Evolutionary conservation across 2,797 vertebrate genomes (phyloP).

Genomic region (Muraenolepis orangiensis): DNA sequence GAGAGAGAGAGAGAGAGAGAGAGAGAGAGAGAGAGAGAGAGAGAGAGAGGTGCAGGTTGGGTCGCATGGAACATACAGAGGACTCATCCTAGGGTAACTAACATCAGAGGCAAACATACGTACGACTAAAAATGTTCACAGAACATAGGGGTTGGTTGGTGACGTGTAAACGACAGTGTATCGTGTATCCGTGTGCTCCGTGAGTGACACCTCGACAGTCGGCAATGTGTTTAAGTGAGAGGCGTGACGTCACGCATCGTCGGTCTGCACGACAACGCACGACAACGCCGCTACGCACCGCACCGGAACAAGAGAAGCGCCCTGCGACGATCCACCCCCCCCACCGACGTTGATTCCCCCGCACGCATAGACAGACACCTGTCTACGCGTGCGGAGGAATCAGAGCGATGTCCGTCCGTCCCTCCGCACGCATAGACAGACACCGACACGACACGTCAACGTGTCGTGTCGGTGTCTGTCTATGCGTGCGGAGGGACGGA

Average conservation of each 20-base stretch:
- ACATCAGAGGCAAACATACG: conserved; percentile 15
- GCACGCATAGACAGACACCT: no score
- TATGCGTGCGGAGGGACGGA: neutral
- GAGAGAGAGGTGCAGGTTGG: neutral
- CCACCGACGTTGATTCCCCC: no score
- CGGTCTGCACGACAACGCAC: neutral
- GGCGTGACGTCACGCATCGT: neutral
- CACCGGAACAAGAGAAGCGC: conserved; percentile 26
- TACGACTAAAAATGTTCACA: conserved; percentile 63
- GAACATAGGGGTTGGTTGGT: conserved; percentile 67
- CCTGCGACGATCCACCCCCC: no score
- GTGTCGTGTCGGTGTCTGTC: neutral
- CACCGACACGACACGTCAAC: neutral
- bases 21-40: neutral
- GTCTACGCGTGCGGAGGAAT: no score
- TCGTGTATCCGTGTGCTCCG: conserved; percentile 39
- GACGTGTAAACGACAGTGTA: no score
- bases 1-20: no score
- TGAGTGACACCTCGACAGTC: neutral
- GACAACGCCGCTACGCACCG: no score
- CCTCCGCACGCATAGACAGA: neutral
- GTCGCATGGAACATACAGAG: neutral
- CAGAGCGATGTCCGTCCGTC: no score
- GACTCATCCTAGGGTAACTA: neutral
- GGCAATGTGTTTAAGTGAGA: neutral